Percentiles rank a stretch among this genome's conserved stretches.
Conservation (phyloP, 1,140 invertebrate genomes). For the Ruditapes philippinarum region DNA sequence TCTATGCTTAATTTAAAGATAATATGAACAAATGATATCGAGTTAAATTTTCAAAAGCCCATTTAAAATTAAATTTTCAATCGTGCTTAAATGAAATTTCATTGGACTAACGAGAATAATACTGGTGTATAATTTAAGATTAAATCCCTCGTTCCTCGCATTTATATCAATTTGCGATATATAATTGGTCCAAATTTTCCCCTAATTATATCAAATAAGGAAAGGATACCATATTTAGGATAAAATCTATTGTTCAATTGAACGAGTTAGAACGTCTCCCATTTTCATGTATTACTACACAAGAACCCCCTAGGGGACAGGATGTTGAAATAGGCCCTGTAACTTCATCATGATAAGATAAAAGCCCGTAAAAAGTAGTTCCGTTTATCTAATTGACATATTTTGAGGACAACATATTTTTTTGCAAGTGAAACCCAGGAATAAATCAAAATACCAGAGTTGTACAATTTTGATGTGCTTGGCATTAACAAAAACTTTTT, state of each 20-base stretch:
- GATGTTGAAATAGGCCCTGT: too few relatives aligned
- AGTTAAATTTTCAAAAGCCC: not conserved
- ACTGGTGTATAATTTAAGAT: not conserved
- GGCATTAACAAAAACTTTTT: too few relatives aligned
- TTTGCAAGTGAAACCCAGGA: too few relatives aligned
- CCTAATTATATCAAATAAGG: conserved; percentile 4
- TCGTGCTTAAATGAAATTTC: not conserved
- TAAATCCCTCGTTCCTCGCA: not conserved
- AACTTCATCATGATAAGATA: too few relatives aligned
- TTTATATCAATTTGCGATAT: conserved; percentile 42
- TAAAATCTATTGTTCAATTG: not conserved
- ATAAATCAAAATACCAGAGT: too few relatives aligned
- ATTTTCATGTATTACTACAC: too few relatives aligned
- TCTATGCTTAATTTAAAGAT: too few relatives aligned
- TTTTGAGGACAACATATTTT: too few relatives aligned
- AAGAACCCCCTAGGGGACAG: too few relatives aligned
- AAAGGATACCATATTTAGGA: not conserved
- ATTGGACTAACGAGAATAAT: not conserved
- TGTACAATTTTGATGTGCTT: too few relatives aligned
- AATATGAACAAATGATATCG: not conserved
- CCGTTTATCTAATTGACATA: too few relatives aligned
- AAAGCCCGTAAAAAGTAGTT: too few relatives aligned
- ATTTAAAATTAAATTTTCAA: conserved; percentile 4
- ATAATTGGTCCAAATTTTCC: conserved; percentile 5
- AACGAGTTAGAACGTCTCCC: not conserved